Evolutionary conservation across 2,113 vertebrate species (phyloP).

Genomic region (Halcyon senegalensis): DNA sequence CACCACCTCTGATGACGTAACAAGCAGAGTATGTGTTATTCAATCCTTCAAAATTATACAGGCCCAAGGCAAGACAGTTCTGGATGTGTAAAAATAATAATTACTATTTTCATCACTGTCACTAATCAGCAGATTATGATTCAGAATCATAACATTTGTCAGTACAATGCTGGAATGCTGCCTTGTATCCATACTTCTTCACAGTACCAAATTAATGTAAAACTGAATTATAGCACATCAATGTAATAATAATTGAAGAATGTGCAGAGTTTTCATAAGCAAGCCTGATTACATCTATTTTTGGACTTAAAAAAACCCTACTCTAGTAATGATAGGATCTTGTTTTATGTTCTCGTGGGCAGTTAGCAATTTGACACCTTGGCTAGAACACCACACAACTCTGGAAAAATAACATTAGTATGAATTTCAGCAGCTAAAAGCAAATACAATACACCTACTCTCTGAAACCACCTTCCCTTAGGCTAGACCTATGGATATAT

Average conservation of each 20-base stretch:
- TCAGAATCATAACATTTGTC: background rate
- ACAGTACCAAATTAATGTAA: background rate
- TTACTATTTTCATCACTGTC: background rate
- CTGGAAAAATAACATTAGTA: background rate
- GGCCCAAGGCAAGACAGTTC: background rate
- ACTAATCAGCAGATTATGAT: background rate
- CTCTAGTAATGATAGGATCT: background rate
- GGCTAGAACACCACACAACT: background rate
- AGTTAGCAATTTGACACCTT: background rate
- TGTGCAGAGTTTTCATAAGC: background rate
- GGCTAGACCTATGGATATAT: background rate
- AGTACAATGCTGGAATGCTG: background rate
- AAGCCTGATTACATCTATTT: background rate
- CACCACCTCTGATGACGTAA: background rate
- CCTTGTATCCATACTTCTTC: background rate
- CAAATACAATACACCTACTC: background rate
- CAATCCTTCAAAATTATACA: background rate
- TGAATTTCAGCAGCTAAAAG: background rate
- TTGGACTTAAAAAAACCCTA: background rate
- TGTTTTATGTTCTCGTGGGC: background rate
- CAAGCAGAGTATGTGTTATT: background rate
- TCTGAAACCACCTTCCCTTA: background rate
- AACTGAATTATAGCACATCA: background rate
- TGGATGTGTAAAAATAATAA: background rate
- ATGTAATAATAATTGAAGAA: background rate